These are phyloP conservation scores for Enteromius argenteus DNA, from an alignment of 2,797 vertebrate genomes.

Conservation along the genomic window DNA sequence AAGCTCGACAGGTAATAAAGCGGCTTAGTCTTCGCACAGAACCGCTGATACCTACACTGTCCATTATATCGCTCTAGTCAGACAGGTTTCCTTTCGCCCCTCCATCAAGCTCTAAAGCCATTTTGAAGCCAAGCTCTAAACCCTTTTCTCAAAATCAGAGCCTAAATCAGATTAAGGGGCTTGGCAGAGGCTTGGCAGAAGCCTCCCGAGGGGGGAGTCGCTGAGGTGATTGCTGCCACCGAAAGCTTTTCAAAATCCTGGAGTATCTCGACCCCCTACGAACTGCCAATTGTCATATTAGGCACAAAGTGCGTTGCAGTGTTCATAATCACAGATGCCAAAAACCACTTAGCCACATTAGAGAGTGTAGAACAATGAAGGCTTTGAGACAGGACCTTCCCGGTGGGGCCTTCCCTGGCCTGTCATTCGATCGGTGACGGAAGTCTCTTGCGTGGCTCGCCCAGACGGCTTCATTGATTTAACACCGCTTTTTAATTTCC, in stretches of 20 bases:
- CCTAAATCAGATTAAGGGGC: conserved; percentile 50
- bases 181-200: conserved; percentile 18
- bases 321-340: conserved; percentile 68
- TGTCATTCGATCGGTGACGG: conserved; percentile 21
- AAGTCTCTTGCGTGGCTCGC: conserved; percentile 19
- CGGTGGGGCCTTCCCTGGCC: conserved; percentile 1
- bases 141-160: conserved; percentile 55
- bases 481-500: conserved; percentile 33
- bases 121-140: conserved; percentile 29
- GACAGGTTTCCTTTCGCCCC: conserved; percentile 18
- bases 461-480: conserved; percentile 37
- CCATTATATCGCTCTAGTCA: conserved; percentile 14
- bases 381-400: conserved; percentile 13
- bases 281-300: conserved; percentile 69
- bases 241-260: conserved; percentile 55
- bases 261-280: conserved; percentile 58
- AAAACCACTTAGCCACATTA: conserved; percentile 66
- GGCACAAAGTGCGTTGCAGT: conserved; percentile 61
- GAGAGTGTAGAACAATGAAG: conserved; percentile 54
- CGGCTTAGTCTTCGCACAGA: neutral
- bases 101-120: conserved; percentile 43
- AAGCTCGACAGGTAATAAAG: neutral
- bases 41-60: neutral
- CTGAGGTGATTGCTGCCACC: conserved; percentile 57
- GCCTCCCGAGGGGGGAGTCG: conserved; percentile 48